phyloP scores from a whole-genome alignment of 2,888 invertebrate species.

The Drosophila aldrichi region DNA sequence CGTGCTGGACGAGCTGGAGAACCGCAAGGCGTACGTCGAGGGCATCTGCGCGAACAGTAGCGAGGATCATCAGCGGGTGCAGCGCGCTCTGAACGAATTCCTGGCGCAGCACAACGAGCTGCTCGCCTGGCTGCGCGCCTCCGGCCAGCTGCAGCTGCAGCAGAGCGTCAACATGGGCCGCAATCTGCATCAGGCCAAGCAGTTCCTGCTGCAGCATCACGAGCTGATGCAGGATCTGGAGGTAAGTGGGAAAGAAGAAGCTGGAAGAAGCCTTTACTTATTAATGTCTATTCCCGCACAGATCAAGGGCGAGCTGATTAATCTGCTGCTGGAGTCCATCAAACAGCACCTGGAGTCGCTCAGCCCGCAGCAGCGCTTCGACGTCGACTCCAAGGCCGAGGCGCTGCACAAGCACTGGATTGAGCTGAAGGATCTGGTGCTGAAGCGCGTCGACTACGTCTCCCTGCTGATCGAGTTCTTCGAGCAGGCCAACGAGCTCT shows the following conservation, averaged over 20 bases:
- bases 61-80: conserved; percentile 90
- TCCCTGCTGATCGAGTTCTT: conserved; percentile 90
- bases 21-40: conserved; percentile 89
- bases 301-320: conserved; percentile 89
- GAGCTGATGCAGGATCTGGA: conserved; percentile 90
- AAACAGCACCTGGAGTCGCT: conserved; percentile 88
- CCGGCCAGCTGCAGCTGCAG: conserved; percentile 90
- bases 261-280: neutral
- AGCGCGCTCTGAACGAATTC: conserved; percentile 89
- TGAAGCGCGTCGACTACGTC: conserved; percentile 89
- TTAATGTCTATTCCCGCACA: conserved; percentile 79
- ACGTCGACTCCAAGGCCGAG: conserved; percentile 88
- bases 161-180: conserved; percentile 92
- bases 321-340: conserved; percentile 88
- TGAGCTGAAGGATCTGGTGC: conserved; percentile 87
- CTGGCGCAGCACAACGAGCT: conserved; percentile 89
- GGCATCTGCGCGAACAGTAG: conserved; percentile 89
- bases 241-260: conserved; percentile 83
- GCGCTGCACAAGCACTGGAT: conserved; percentile 88
- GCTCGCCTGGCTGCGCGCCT: conserved; percentile 90
- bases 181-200: conserved; percentile 88
- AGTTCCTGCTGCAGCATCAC: conserved; percentile 91
- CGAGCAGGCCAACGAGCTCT: conserved; percentile 88
- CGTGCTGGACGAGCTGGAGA: conserved; percentile 90
- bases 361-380: conserved; percentile 88